Base-by-base conservation (phyloP, 1,140 invertebrate species). In the Aphelenchoides besseyi region DNA sequence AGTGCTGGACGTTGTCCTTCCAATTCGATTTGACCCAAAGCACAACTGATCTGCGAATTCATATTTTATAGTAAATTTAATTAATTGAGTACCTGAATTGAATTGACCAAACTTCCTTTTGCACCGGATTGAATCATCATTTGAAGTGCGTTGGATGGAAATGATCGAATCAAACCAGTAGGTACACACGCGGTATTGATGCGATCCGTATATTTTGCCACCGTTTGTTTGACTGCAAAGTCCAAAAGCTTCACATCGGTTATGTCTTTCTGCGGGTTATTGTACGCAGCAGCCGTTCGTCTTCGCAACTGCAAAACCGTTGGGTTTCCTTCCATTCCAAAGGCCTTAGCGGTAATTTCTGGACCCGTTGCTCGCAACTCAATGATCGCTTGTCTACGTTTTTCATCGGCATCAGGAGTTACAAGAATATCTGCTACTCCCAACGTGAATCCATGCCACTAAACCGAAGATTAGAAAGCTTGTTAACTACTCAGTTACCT, bases 41-140 rank as follows among this genome's bases (percentile, higher is more conserved):
- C 87, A 86, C 94, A 95, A 0, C 94, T 97, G 79, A 98, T 98
- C 85, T n/a, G n/a, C n/a, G n/a, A n/a, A n/a, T n/a, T n/a, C n/a
- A n/a, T 98, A n/a, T n/a, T n/a, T n/a, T n/a, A n/a, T n/a, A n/a
- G n/a, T n/a, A n/a, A n/a, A n/a, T n/a, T n/a, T n/a, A n/a, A n/a
- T n/a, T n/a, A n/a, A n/a, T n/a, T n/a, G n/a, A 16, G 12, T 41
- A 81, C 77, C 66, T 82, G 81, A 68, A 83, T 84, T 8, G 83
- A 77, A 71, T 83, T 84, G 82, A 88, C 88, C 89, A 85, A 91
- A 0, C 94, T 94, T 36, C 97, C 97, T 87, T 99, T 99, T 0
- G 97, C 96, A 57, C 97, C 97, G 12, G 96, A 96, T 82, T 94
- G 89, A 0, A 98, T 94, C 94, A 98, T 98, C 59, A 98, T 85